Percentiles rank a stretch among this genome's conserved stretches.
Evolutionary conservation across 2,888 invertebrate species (phyloP).

Genomic region (Orthonevra nobilis): DNA sequence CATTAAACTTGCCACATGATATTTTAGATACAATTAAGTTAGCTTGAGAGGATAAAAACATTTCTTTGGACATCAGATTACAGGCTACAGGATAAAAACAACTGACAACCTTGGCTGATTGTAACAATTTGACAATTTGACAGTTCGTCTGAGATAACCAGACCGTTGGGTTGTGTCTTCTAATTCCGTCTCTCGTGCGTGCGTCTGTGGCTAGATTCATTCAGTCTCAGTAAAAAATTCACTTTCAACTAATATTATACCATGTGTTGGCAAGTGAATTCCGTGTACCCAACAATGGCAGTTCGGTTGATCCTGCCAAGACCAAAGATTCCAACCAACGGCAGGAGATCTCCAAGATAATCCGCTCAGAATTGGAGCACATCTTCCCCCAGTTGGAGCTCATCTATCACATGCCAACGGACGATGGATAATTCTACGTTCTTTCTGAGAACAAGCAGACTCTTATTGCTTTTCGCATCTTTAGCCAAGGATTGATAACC

Average conservation of each 20-base stretch:
- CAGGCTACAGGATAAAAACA: no score
- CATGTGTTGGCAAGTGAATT: conserved; percentile 11
- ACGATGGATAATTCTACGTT: conserved; percentile 86
- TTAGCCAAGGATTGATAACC: conserved; percentile 88
- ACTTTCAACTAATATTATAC: neutral
- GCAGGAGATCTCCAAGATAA: conserved; percentile 84
- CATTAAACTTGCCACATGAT: no score
- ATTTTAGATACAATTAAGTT: no score
- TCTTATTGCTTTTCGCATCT: conserved; percentile 87
- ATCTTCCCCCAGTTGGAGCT: conserved; percentile 87
- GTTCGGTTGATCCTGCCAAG: conserved; percentile 87
- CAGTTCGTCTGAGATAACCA: conserved; percentile 44
- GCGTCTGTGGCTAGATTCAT: conserved; percentile 7
- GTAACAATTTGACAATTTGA: conserved; percentile 30
- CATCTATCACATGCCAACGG: conserved; percentile 84
- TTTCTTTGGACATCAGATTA: no score
- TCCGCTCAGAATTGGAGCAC: conserved; percentile 86
- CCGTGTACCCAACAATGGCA: conserved; percentile 82
- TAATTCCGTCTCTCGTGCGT: neutral
- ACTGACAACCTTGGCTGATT: no score
- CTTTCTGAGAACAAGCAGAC: conserved; percentile 86
- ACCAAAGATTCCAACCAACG: conserved; percentile 85
- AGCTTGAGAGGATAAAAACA: no score
- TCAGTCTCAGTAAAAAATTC: conserved; percentile 6
- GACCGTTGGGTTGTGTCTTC: neutral